phyloP scores from a whole-genome alignment of 2,797 vertebrate genomes.

The Emys orbicularis region DNA sequence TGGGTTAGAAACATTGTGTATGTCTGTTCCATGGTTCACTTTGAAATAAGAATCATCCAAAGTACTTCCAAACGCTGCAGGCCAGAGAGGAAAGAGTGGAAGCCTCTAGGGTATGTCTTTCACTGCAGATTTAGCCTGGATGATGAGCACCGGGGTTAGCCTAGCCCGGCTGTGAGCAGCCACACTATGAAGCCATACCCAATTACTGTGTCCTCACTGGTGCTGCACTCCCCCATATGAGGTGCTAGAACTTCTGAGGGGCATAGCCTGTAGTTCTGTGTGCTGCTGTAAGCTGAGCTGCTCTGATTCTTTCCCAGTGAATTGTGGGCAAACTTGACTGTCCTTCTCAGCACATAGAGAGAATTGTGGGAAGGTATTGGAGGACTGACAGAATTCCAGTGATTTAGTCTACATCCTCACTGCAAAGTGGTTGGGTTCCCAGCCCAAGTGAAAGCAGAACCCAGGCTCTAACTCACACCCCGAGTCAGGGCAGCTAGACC shows the following conservation, averaged over 20 bases:
- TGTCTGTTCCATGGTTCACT: not conserved
- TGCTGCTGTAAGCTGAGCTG: not conserved
- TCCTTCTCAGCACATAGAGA: not conserved
- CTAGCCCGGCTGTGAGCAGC: not conserved
- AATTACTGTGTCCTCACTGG: not conserved
- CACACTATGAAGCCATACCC: not conserved
- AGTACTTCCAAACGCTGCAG: not conserved
- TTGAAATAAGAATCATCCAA: not conserved
- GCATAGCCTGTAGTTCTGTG: not conserved
- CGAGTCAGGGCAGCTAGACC: no score
- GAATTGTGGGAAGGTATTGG: not conserved
- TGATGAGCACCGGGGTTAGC: not conserved
- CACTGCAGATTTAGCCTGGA: not conserved
- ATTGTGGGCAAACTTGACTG: not conserved
- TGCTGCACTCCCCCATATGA: accelerated
- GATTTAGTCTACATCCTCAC: no score
- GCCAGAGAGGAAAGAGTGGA: not conserved
- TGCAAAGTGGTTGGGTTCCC: no score
- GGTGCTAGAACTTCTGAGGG: not conserved
- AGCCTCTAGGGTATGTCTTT: not conserved
- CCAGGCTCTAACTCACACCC: not conserved
- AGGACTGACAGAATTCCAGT: not conserved
- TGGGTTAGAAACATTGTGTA: not conserved
- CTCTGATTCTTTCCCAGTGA: not conserved
- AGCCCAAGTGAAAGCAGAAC: not conserved